Evolutionary conservation across 1,140 invertebrate species (phyloP), one percentile per base, ranked within the genome.

Genomic region (Andrena cerasifolii): DNA sequence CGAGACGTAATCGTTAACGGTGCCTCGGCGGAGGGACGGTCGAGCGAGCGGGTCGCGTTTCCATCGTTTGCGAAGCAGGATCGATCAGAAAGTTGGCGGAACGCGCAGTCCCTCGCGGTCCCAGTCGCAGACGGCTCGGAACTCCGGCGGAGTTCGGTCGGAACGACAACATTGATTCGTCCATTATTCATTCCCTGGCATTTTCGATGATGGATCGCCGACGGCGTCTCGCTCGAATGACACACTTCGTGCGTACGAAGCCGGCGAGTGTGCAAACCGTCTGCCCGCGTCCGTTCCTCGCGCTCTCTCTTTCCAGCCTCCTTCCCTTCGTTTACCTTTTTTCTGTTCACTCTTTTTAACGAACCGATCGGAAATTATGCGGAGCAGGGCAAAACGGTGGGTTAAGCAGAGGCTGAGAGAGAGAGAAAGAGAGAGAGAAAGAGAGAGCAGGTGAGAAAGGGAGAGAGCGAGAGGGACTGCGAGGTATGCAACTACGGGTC

Each of bases 171-270:
- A 80, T 80, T 82, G 85, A 86, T 85, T 85, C 75, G 73, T 54
- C 81, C 82, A 84, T 86, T 86, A 86, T 86, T 86, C 84, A 86
- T 83, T 63, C 67, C 45, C 31, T 80, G 81, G 70, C 81, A 74
- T 79, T 84, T 36, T 53, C 71, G 79, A 77, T 84, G 81, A 86
- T 86, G 74, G 78, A 85, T 86, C 63, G 84, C 74, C 65, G 68
- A 83, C 54, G 78, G 78, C 83, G 73, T 81, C 63, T 49, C 65
- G 36, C 70, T 72, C 73, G 58, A 78, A 80, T 78, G 84, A 80
- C 84, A 81, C 71, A 40, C 54, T 58, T 63, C n/a, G 79, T 68
- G 62, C 72, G 49, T 70, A 63, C 68, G 59, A 40, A 56, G 24
- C n/a, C 24, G 47, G 56, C 43, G 36, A 56, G 33, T 8, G 36